Conservation (phyloP, 2,797 vertebrate species). For the Mormyrops attenuatus region DNA sequence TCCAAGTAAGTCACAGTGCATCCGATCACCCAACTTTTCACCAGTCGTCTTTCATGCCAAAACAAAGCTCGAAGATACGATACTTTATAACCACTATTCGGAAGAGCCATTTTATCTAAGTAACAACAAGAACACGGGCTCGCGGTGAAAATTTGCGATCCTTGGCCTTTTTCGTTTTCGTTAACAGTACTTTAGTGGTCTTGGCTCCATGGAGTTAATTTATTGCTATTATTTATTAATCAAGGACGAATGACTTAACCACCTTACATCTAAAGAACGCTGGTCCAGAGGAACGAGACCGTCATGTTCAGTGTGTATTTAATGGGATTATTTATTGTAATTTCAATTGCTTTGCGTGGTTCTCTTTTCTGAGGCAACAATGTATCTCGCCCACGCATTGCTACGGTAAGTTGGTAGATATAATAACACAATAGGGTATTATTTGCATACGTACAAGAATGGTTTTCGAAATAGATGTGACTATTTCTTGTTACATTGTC, state of each 20-base stretch:
- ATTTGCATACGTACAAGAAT: slow-evolving; percentile 33
- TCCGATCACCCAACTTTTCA: slow-evolving; percentile 66
- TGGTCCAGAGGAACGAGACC: not conserved
- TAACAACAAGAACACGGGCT: slow-evolving; percentile 39
- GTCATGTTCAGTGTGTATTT: slow-evolving; percentile 44
- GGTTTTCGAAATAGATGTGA: slow-evolving; percentile 35
- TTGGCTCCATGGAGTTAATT: slow-evolving; percentile 47
- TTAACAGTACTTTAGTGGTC: slow-evolving; percentile 55
- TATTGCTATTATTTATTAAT: slow-evolving; percentile 31
- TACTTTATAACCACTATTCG: slow-evolving; percentile 37
- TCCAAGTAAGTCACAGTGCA: slow-evolving; percentile 67
- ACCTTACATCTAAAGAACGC: slow-evolving; percentile 3
- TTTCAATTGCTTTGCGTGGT: slow-evolving; percentile 61
- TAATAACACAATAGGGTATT: slow-evolving; percentile 58
- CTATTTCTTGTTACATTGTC: slow-evolving; percentile 20
- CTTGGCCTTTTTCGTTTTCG: slow-evolving; percentile 44
- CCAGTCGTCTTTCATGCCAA: slow-evolving; percentile 55
- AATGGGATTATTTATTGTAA: slow-evolving; percentile 50
- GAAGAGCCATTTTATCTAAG: slow-evolving; percentile 38
- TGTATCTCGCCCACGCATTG: slow-evolving; percentile 74
- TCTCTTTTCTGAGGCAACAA: slow-evolving; percentile 58
- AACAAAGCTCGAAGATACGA: slow-evolving; percentile 49
- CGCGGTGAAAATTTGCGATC: slow-evolving; percentile 38
- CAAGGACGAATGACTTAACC: slow-evolving; percentile 31
- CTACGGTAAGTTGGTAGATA: slow-evolving; percentile 72